Base-by-base conservation (phyloP, 2,113 vertebrate genomes). In the Gorsachius goisagi region DNA sequence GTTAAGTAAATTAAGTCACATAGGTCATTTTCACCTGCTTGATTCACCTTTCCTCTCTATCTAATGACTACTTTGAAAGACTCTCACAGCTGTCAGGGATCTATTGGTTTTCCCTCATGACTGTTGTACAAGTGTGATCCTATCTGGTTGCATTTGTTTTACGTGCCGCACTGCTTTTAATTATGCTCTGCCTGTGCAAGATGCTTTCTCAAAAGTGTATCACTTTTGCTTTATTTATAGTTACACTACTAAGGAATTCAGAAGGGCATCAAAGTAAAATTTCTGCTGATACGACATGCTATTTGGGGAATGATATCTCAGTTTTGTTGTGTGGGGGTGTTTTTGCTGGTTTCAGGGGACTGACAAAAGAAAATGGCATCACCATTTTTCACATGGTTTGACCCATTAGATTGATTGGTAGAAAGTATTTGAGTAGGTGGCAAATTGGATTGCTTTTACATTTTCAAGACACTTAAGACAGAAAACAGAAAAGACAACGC, bases 401-500 rank as follows among this genome's bases (percentile, higher is more conserved):
- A 96, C 90, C 90, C 84, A 95, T 94, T 96, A 93, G 58, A 69
- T 85, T 96, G 86, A 68, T 96, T 95, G 79, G 60, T 94, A 83
- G 82, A 95, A 97, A 95, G 45, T 92, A 93, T 96, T 67, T 85
- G 82, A 87, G 80, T 88, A 94, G 94, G 49, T 8, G 2, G 85
- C 75, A 96, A 96, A 97, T 97, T 95, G 84, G 95, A 94, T 96
- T 96, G 63, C 66, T 94, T 97, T 97, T 97, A 94, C 77, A 90
- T 98, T 98, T 97, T 87, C 83, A 94, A 97, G 95, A 93, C 62
- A 62, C 82, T 96, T 96, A 96, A 81, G 94, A 86, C 68, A 91
- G 91, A 96, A 96, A 95, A 95, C 80, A 92, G 79, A 93, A 97
- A 94, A 94, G 85, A 94, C 84, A 91, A 89, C 74, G 67, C 41